Conservation (phyloP, 2,888 invertebrate species). For the Drosophila pullipes region DNA sequence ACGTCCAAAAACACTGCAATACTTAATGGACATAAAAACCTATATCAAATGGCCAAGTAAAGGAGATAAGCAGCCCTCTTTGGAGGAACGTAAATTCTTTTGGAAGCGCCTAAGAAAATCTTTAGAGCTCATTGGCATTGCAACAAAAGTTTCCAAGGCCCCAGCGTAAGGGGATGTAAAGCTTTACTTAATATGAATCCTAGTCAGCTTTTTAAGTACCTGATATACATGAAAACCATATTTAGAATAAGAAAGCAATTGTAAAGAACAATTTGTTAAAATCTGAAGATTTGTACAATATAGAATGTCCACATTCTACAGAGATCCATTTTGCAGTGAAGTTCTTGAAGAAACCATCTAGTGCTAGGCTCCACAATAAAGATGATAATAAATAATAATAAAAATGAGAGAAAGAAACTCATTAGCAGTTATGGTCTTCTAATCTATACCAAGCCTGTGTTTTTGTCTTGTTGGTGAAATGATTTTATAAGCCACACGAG, state of each 20-base stretch:
- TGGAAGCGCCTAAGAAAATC: slow-evolving; percentile 84
- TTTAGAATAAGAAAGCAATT: background rate
- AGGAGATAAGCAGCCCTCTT: slow-evolving; percentile 49
- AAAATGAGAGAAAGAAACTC: background rate
- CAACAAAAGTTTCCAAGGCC: slow-evolving; percentile 43
- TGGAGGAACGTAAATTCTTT: slow-evolving; percentile 84
- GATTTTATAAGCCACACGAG: background rate
- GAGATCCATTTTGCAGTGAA: background rate
- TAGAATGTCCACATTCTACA: background rate
- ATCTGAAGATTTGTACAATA: background rate
- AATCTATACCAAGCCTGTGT: background rate
- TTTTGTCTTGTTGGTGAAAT: background rate
- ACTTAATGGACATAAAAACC: slow-evolving; percentile 89
- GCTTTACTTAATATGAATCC: slow-evolving; percentile 20
- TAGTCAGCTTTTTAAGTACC: slow-evolving; percentile 70
- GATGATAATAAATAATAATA: background rate
- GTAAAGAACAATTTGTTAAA: background rate
- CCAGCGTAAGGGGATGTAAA: slow-evolving; percentile 16
- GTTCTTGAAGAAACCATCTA: background rate
- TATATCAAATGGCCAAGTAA: slow-evolving; percentile 89
- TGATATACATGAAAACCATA: slow-evolving; percentile 52
- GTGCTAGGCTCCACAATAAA: background rate
- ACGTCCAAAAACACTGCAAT: slow-evolving; percentile 88
- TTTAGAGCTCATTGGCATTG: slow-evolving; percentile 72
- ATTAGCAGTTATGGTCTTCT: background rate